A percentile compares a stretch with the other conserved stretches of the same genome.
These are phyloP conservation scores for Regulus satrapa DNA, from an alignment of 2,113 vertebrate genomes.

Conservation along the genomic window DNA sequence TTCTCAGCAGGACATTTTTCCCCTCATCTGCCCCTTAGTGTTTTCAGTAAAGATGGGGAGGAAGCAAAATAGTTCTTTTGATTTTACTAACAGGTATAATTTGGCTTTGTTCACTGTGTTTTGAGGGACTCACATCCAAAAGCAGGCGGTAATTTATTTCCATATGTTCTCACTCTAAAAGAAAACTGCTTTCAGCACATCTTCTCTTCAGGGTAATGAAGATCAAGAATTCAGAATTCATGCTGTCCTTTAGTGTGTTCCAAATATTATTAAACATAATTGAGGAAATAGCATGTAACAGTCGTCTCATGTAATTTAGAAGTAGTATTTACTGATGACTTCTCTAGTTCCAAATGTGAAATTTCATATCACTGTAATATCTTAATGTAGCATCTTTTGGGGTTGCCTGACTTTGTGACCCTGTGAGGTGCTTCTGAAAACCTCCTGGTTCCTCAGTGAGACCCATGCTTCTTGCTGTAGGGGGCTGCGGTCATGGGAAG, in stretches of 20 bases:
- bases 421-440: background rate
- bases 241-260: background rate
- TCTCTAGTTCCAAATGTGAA: background rate
- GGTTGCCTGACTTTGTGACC: background rate
- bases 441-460: background rate
- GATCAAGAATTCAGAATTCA: background rate
- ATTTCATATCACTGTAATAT: background rate
- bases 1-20: background rate
- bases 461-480: accelerated
- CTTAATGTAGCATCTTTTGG: background rate
- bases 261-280: background rate
- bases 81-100: background rate
- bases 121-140: background rate
- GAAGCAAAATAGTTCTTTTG: background rate
- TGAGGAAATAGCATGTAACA: background rate
- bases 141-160: background rate
- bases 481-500: background rate
- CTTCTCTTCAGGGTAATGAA: background rate
- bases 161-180: background rate
- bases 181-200: background rate
- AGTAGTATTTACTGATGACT: background rate
- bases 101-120: background rate
- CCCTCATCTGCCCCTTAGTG: background rate
- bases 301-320: background rate
- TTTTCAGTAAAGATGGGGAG: background rate